Evolutionary conservation across 2,888 invertebrate genomes (phyloP).

Genomic region (Drosophila nr. medialis): DNA sequence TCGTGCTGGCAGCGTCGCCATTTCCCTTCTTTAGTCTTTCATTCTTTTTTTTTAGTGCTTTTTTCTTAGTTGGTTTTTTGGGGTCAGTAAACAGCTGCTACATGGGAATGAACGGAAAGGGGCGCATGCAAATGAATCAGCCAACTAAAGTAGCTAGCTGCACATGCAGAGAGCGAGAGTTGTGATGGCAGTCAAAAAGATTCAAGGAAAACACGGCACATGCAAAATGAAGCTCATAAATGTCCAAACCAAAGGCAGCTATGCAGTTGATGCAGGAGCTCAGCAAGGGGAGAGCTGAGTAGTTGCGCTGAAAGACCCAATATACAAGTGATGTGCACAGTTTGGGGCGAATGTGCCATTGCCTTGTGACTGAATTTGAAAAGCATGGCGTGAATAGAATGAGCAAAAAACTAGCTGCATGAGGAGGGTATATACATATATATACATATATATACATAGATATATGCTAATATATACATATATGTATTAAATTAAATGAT

Average conservation of each 20-base stretch:
- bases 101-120: conserved; percentile 19
- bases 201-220: conserved; percentile 49
- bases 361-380: conserved; percentile 24
- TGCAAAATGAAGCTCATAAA: conserved; percentile 60
- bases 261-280: conserved; percentile 10
- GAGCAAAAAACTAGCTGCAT: conserved; percentile 5
- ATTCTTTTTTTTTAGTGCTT: conserved; percentile 17
- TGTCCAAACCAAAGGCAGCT: conserved; percentile 31
- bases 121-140: conserved; percentile 66
- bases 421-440: not conserved
- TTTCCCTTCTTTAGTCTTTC: conserved; percentile 7
- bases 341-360: conserved; percentile 27
- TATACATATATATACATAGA: not conserved
- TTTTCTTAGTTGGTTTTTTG: conserved; percentile 40
- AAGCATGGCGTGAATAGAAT: conserved; percentile 20
- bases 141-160: conserved; percentile 54
- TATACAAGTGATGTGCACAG: conserved; percentile 10
- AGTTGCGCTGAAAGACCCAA: conserved; percentile 22
- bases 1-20: conserved; percentile 53
- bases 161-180: conserved; percentile 43
- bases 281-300: not conserved
- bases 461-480: not conserved
- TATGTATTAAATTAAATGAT: not conserved
- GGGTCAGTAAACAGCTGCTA: conserved; percentile 70
- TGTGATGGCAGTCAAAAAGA: conserved; percentile 48